These are phyloP conservation scores for Acleris sparsana DNA, from an alignment of 2,888 invertebrate genomes.

Conservation along the genomic window DNA sequence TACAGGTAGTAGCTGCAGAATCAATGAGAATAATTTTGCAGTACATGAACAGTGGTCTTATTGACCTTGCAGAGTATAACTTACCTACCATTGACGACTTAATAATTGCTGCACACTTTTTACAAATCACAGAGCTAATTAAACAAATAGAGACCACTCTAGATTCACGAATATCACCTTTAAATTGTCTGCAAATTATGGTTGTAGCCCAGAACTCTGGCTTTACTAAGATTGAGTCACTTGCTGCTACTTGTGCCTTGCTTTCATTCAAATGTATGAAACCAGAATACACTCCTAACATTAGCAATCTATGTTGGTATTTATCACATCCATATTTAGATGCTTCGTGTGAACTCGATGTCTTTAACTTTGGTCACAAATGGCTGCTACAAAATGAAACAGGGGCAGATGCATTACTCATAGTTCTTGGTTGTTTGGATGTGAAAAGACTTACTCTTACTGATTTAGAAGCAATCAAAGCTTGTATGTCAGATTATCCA, in stretches of 20 bases:
- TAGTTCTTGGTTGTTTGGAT: slow-evolving; percentile 68
- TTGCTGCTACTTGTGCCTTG: slow-evolving; percentile 61
- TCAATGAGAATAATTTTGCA: slow-evolving; percentile 65
- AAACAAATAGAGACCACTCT: slow-evolving; percentile 69
- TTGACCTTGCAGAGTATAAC: slow-evolving; percentile 62
- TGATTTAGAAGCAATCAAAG: slow-evolving; percentile 56
- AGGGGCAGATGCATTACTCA: slow-evolving; percentile 62
- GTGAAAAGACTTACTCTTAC: slow-evolving; percentile 49
- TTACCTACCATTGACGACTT: slow-evolving; percentile 57
- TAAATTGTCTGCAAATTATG: slow-evolving; percentile 67
- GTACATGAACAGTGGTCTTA: slow-evolving; percentile 66
- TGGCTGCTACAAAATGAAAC: slow-evolving; percentile 61
- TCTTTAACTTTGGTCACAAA: slow-evolving; percentile 70
- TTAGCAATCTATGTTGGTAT: slow-evolving; percentile 69
- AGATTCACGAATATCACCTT: slow-evolving; percentile 53
- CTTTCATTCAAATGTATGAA: slow-evolving; percentile 64
- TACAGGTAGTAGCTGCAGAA: slow-evolving; percentile 66
- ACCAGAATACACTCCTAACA: slow-evolving; percentile 55
- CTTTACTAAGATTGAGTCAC: slow-evolving; percentile 55
- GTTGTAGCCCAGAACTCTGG: slow-evolving; percentile 62
- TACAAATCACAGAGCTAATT: slow-evolving; percentile 69
- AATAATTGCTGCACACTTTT: slow-evolving; percentile 64
- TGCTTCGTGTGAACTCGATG: slow-evolving; percentile 57
- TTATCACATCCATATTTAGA: slow-evolving; percentile 70
- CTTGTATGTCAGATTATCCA: slow-evolving; percentile 48